phyloP scores from a whole-genome alignment of 2,797 vertebrate genomes.

The Leucoraja ocellata region DNA sequence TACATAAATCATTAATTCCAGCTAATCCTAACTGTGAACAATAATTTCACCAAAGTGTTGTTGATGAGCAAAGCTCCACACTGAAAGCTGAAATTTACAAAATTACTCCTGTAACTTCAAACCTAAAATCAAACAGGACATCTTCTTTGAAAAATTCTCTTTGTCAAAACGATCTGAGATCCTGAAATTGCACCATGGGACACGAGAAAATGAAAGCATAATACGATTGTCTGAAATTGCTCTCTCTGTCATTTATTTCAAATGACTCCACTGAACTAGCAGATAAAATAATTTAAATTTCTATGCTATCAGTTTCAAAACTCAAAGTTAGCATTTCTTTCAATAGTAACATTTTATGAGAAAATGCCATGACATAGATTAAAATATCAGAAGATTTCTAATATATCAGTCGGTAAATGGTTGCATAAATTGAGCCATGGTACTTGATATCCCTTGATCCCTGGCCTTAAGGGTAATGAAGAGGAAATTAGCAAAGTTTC shows the following conservation, averaged over 20 bases:
- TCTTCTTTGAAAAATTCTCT: constrained; percentile 9
- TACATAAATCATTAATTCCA: not conserved
- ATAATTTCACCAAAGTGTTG: not conserved
- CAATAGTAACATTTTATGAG: not conserved
- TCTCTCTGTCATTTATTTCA: not conserved
- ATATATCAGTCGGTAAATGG: not conserved
- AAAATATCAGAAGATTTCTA: not conserved
- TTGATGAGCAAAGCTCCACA: not conserved
- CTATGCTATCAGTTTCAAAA: not conserved
- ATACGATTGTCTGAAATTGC: not conserved
- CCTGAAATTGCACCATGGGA: constrained; percentile 22
- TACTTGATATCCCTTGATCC: not conserved
- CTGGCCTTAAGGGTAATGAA: too few species aligned
- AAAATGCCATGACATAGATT: not conserved
- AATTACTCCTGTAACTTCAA: constrained; percentile 22
- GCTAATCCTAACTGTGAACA: not conserved
- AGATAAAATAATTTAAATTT: not conserved
- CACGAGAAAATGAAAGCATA: not conserved
- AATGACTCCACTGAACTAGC: not conserved
- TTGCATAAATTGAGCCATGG: not conserved
- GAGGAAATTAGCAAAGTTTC: not conserved
- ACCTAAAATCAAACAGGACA: not conserved
- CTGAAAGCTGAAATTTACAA: not conserved
- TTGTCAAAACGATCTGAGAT: constrained; percentile 13
- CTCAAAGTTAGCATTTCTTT: not conserved